phyloP scores from a whole-genome alignment of 2,113 vertebrate species.

The Alouatta palliata region DNA sequence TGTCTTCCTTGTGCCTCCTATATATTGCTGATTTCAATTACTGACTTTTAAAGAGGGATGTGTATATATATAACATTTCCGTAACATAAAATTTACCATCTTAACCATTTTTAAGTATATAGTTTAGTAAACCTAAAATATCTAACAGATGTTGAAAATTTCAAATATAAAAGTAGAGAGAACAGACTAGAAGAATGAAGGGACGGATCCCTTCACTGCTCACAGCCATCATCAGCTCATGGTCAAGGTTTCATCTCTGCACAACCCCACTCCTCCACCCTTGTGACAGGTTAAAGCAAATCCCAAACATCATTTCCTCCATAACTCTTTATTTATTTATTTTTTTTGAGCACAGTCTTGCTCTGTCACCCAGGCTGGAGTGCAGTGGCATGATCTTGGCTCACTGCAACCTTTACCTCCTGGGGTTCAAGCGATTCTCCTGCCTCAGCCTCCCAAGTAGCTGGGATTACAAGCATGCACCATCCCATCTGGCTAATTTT shows the following conservation, averaged over 20 bases:
- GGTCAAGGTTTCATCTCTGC: background rate
- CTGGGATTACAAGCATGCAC: too few species aligned
- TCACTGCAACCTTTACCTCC: too few species aligned
- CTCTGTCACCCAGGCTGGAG: too few species aligned
- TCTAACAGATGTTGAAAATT: background rate
- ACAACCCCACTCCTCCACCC: background rate
- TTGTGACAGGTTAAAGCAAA: background rate
- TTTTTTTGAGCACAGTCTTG: too few species aligned
- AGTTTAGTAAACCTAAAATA: background rate
- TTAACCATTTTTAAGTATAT: background rate
- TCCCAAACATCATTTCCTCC: background rate
- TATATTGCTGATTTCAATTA: background rate
- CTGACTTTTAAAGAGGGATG: background rate
- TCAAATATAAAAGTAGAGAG: background rate
- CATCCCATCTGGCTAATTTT: too few species aligned
- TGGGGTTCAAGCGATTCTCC: too few species aligned
- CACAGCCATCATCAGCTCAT: rapidly evolving
- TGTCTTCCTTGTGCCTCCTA: background rate
- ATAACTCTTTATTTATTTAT: rapidly evolving
- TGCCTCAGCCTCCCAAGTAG: too few species aligned
- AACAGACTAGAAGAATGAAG: background rate
- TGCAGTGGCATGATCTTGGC: too few species aligned
- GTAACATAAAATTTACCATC: background rate
- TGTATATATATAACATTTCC: background rate
- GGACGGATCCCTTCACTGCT: background rate